Percentiles rank a stretch among this genome's conserved stretches.
Evolutionary conservation across 1,140 invertebrate genomes (phyloP).

Genomic region (Bradysia coprophila): DNA sequence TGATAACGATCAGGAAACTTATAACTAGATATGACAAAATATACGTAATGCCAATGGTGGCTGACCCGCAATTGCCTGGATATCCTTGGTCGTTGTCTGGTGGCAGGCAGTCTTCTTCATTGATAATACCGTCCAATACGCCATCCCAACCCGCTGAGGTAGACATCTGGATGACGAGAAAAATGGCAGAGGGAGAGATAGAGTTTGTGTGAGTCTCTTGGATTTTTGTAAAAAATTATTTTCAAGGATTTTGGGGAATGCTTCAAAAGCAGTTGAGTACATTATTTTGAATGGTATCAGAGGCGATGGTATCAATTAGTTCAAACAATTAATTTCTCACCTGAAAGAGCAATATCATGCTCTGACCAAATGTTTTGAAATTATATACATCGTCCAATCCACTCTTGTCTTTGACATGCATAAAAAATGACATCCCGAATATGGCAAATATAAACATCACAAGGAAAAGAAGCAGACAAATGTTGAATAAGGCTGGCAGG

Average conservation of each 20-base stretch:
- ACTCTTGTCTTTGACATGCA: slow-evolving; percentile 86
- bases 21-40: slow-evolving; percentile 92
- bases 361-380: slow-evolving; percentile 96
- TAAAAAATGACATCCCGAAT: slow-evolving; percentile 99
- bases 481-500: slow-evolving; percentile 94
- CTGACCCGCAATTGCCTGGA: slow-evolving; percentile 80
- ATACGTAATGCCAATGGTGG: slow-evolving; percentile 84
- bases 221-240: too few relatives aligned
- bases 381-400: slow-evolving; percentile 95
- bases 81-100: slow-evolving; percentile 72
- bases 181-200: neutral
- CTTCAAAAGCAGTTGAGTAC: too few relatives aligned
- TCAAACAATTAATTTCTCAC: too few relatives aligned
- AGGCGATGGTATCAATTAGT: too few relatives aligned
- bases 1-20: slow-evolving; percentile 95
- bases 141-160: slow-evolving; percentile 96
- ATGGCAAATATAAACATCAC: slow-evolving; percentile 99
- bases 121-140: slow-evolving; percentile 88
- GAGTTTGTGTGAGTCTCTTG: too few relatives aligned
- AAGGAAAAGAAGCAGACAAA: slow-evolving; percentile 90
- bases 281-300: too few relatives aligned
- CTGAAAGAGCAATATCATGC: slow-evolving; percentile 95
- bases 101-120: slow-evolving; percentile 79
- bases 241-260: too few relatives aligned
- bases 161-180: slow-evolving; percentile 54